These are phyloP conservation scores for Leptobrachium leishanense DNA, from an alignment of 2,113 vertebrate species.

Conservation along the genomic window DNA sequence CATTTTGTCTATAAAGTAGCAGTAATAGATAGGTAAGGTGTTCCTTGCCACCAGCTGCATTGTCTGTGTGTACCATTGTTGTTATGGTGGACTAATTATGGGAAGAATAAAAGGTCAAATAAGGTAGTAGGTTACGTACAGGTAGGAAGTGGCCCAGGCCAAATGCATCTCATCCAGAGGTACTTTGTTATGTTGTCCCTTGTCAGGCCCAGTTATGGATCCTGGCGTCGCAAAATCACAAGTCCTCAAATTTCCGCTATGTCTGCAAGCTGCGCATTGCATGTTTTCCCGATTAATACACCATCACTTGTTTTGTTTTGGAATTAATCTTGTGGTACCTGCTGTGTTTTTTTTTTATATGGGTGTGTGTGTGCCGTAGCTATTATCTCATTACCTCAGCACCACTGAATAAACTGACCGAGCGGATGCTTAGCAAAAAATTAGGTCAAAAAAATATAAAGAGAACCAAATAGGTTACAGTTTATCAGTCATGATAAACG, in stretches of 20 bases:
- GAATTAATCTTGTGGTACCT: constrained; percentile 14
- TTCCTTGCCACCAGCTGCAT: no score
- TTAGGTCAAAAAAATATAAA: constrained; percentile 12
- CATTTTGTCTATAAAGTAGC: no score
- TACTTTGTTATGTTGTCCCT: neutral
- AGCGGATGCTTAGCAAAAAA: constrained; percentile 28
- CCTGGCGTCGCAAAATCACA: neutral
- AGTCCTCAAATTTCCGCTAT: constrained; percentile 28
- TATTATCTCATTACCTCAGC: constrained; percentile 41
- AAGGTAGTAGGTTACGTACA: no score
- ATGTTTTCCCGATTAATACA: constrained; percentile 17
- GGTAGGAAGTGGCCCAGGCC: no score
- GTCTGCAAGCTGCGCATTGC: constrained; percentile 12
- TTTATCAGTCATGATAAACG: constrained; percentile 22
- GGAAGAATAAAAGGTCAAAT: no score
- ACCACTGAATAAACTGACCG: constrained; percentile 22
- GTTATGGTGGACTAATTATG: no score
- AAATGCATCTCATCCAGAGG: no score
- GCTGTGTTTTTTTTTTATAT: constrained; percentile 11
- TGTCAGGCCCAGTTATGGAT: constrained; percentile 35
- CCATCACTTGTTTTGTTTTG: constrained; percentile 15
- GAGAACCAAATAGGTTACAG: constrained; percentile 11
- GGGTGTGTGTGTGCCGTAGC: neutral
- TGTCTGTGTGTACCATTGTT: no score
- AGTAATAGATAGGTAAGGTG: no score